Evolutionary conservation across 2,888 invertebrate genomes (phyloP), one percentile per base, ranked within the genome.

Genomic region (Apeira syringaria): DNA sequence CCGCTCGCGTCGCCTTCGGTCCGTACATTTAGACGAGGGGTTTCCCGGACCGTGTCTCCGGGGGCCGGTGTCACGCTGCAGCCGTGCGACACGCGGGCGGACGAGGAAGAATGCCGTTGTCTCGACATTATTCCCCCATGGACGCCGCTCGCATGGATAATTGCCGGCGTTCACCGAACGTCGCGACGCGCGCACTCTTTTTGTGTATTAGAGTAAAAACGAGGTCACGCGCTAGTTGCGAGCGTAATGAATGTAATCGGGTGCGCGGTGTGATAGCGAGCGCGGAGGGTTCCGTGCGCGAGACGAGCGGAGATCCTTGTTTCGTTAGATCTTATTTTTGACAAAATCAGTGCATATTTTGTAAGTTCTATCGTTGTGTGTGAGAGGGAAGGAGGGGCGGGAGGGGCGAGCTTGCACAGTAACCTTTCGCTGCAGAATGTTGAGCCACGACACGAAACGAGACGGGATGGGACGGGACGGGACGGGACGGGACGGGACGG

Each of bases 371-470:
- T 4, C 15, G 7, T 7, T 20, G 20, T 2, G 3, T 20, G 7
- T 1, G 20, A 20, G 20, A 20, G 20, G 20, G 20, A 12, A n/a
- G 31, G 42, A 22, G 13, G 0, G 28, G 30, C n/a, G 38, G 20
- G 38, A 25, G 49, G 43, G 15, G 37, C 26, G 17, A 32, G 49
- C 62, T 71, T 68, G 55, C 69, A 60, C 62, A 68, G 67, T 56
- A 59, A 59, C 70, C 73, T 73, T 71, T 74, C 73, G 71, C 73
- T 18, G 36, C 33, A 29, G 3, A 5, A 18, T n/a, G 44, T 38
- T 55, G 59, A 59, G 37, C 53, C 56, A 61, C 39, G 5, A 7
- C 20, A 20, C 20, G 2, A 22, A 4, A 22, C 22, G 5, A 38
- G 15, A n/a, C n/a, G n/a, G n/a, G 26, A 26, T 10, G 5, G n/a